These are phyloP conservation scores for Calcarius ornatus DNA, from an alignment of 2,113 vertebrate species.

Conservation along the genomic window DNA sequence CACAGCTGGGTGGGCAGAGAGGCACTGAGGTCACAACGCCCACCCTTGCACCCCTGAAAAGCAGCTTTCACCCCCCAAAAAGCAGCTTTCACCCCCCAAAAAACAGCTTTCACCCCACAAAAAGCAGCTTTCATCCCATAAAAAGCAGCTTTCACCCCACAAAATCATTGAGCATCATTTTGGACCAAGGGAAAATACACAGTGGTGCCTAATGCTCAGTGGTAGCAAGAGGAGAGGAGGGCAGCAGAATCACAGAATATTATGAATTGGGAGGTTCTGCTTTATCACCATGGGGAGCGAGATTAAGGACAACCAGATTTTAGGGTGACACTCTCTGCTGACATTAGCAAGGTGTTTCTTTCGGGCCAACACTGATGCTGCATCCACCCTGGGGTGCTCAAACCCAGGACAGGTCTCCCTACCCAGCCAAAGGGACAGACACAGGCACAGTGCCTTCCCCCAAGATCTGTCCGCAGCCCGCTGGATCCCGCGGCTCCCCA, in stretches of 20 bases:
- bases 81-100: neutral
- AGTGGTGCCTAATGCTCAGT: rapidly evolving
- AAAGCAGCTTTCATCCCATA: too few species aligned
- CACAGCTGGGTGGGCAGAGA: constrained; percentile 77
- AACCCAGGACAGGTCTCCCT: rapidly evolving
- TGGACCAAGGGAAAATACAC: rapidly evolving
- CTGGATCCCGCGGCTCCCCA: neutral
- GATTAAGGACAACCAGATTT: rapidly evolving
- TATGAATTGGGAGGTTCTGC: neutral
- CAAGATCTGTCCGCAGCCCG: rapidly evolving
- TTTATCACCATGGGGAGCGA: rapidly evolving
- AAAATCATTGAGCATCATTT: rapidly evolving
- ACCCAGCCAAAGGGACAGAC: neutral
- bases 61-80: neutral
- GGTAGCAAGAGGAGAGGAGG: rapidly evolving
- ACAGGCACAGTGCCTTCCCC: rapidly evolving
- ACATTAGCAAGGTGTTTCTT: rapidly evolving
- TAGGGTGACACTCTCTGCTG: neutral
- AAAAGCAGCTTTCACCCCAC: neutral
- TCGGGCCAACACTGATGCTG: neutral
- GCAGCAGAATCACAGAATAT: neutral
- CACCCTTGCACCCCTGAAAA: neutral
- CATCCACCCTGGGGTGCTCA: neutral
- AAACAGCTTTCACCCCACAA: neutral
- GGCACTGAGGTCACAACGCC: neutral